Percentiles rank a stretch among this genome's conserved stretches.
Evolutionary conservation across 2,113 vertebrate genomes (phyloP).

Genomic region (Amphiprion percula): DNA sequence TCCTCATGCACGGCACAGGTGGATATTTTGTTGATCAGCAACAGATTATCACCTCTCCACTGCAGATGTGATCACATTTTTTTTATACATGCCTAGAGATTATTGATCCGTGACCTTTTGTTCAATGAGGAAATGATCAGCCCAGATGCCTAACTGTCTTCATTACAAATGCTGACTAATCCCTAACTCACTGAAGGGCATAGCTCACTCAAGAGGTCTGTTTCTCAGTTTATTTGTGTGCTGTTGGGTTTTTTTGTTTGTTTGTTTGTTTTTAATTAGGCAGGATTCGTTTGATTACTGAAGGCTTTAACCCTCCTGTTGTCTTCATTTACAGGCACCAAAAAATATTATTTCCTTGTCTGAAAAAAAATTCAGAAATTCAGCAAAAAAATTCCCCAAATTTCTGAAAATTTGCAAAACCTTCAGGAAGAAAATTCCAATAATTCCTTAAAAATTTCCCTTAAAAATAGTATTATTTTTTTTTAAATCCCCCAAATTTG

Average conservation of each 20-base stretch:
- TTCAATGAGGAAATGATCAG: conserved; percentile 59
- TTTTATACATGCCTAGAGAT: conserved; percentile 31
- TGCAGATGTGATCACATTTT: conserved; percentile 24
- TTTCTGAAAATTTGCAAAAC: too few species aligned
- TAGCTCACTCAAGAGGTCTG: conserved; percentile 20
- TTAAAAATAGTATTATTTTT: too few species aligned
- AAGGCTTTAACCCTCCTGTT: neutral
- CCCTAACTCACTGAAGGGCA: conserved; percentile 63
- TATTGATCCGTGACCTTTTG: conserved; percentile 70
- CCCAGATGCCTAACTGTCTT: conserved; percentile 53
- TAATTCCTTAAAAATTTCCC: too few species aligned
- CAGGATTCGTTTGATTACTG: neutral
- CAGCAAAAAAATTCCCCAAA: too few species aligned
- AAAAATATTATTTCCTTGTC: too few species aligned
- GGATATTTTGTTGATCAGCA: conserved; percentile 27
- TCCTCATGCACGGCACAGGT: conserved; percentile 15
- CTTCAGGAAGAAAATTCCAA: too few species aligned
- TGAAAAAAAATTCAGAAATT: too few species aligned
- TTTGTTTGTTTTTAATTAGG: conserved; percentile 18
- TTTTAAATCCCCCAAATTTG: too few species aligned
- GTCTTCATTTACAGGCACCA: too few species aligned
- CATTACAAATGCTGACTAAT: conserved; percentile 65
- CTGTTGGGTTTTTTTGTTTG: neutral
- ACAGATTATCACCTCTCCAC: conserved; percentile 41
- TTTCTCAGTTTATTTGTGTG: neutral